Evolutionary conservation across 2,113 vertebrate genomes (phyloP).

Genomic region (Semnornis frantzii): DNA sequence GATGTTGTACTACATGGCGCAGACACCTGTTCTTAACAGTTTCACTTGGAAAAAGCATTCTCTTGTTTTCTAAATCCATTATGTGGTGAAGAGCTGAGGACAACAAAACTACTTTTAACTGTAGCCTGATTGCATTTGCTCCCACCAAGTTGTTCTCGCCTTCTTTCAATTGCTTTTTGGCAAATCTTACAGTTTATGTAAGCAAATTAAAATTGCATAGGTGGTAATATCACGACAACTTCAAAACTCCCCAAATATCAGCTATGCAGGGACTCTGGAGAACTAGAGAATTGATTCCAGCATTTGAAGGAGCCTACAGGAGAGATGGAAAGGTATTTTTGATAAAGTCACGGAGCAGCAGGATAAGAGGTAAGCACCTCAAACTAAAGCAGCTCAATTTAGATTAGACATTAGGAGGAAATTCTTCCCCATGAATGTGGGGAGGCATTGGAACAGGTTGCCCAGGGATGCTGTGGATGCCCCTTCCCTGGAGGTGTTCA

Average conservation of each 20-base stretch:
- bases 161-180: background rate
- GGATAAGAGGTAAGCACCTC: no score
- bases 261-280: background rate
- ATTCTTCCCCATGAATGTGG: no score
- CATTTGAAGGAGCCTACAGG: no score
- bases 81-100: background rate
- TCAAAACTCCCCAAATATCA: background rate
- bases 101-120: background rate
- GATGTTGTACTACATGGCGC: conserved; percentile 1
- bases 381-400: no score
- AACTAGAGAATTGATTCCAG: background rate
- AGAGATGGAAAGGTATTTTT: no score
- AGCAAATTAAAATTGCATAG: background rate
- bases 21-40: background rate
- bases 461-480: no score
- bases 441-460: no score
- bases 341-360: no score
- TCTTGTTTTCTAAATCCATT: background rate
- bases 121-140: background rate
- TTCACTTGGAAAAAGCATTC: background rate
- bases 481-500: no score
- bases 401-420: no score
- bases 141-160: background rate
- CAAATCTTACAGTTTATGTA: background rate
- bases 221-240: background rate